Conservation (phyloP, 2,888 invertebrate species). For the Watsonalla binaria region DNA sequence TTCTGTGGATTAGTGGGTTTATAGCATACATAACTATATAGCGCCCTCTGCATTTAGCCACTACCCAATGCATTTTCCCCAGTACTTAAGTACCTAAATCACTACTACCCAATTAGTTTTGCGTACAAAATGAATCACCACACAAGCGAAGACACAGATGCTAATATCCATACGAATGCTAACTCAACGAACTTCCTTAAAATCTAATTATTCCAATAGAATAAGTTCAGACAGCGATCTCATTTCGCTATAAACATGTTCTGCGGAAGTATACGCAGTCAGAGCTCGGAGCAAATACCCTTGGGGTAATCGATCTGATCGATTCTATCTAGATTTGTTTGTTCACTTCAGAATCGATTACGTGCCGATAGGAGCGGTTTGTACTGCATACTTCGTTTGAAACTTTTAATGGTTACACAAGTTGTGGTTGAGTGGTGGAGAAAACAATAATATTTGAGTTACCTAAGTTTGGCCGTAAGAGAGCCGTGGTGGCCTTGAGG, state of each 20-base stretch:
- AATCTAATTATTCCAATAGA: neutral
- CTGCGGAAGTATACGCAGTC: neutral
- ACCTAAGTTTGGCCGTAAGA: no score
- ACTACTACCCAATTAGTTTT: neutral
- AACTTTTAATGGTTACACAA: neutral
- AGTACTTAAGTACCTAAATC: neutral
- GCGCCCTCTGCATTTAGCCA: no score
- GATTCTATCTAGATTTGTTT: conserved; percentile 48
- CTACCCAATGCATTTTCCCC: neutral
- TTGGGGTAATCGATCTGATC: conserved; percentile 32
- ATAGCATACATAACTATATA: no score
- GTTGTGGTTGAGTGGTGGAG: no score
- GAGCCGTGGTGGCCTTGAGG: no score
- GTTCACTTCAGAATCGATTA: conserved; percentile 51
- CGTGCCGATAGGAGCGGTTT: conserved; percentile 20
- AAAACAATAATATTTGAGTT: no score
- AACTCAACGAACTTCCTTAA: neutral
- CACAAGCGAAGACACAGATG: no score
- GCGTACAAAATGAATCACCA: no score
- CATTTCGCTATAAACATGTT: neutral
- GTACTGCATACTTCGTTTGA: neutral
- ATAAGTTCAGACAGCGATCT: neutral
- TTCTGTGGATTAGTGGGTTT: no score
- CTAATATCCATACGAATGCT: no score
- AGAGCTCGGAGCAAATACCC: conserved; percentile 23